A percentile compares a stretch with the other conserved stretches of the same genome.
phyloP scores from a whole-genome alignment of 2,888 invertebrate species.

The Acrobasis repandana region DNA sequence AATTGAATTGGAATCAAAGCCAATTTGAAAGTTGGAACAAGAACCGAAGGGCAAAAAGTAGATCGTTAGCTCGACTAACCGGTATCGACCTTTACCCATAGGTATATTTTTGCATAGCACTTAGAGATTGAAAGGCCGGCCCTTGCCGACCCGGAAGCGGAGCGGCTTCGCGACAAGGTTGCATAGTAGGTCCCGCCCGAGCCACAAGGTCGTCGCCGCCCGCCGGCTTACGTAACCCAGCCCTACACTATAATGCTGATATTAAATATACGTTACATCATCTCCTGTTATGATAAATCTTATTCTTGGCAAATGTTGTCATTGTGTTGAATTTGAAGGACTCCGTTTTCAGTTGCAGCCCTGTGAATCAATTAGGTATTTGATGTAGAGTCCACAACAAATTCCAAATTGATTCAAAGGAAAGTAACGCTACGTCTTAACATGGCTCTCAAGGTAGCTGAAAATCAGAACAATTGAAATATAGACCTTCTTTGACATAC shows the following conservation, averaged over 20 bases:
- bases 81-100: constrained; percentile 33
- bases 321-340: background rate
- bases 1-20: background rate
- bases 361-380: no score
- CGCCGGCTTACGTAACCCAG: constrained; percentile 66
- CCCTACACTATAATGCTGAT: constrained; percentile 43
- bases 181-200: constrained; percentile 46
- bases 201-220: constrained; percentile 44
- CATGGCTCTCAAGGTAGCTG: no score
- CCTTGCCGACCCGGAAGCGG: constrained; percentile 73
- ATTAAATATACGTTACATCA: constrained; percentile 26
- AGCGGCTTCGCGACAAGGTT: constrained; percentile 73
- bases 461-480: no score
- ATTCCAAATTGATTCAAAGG: no score
- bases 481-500: no score
- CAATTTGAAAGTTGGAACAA: background rate
- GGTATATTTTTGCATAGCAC: constrained; percentile 27
- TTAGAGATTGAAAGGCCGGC: constrained; percentile 60
- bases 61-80: constrained; percentile 11
- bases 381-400: no score
- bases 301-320: background rate
- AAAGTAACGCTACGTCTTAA: no score
- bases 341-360: background rate
- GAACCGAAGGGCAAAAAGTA: constrained; percentile 2
- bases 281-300: background rate